Evolutionary conservation across 53 echinoderm and acorn worm species (phyloP), one percentile per base, ranked within the genome.

Genomic region (Hippasteria phrygiana): DNA sequence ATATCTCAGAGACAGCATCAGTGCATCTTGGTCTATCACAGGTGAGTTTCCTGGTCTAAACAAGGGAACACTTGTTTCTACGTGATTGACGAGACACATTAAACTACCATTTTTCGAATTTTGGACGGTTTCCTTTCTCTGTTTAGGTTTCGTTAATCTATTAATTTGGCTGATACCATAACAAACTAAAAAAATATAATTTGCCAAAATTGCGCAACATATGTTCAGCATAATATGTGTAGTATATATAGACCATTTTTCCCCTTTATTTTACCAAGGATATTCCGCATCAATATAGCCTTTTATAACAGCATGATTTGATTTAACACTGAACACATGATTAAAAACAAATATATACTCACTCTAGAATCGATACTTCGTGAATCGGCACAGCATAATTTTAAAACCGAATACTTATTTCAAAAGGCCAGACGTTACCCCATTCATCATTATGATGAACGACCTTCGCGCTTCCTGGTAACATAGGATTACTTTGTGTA

Each of bases 1-100:
- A 99, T 94, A 99, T 99, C 45, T 96, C 96, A 5, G 99, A 99
- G 72, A 99, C 99, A 10, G 99, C 99, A 11, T 99, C 99, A 1
- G 99, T 99, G 27, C 99, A 99, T 83, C 94, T 99, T 73, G 99
- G 99, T 43, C 65, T 99, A 9, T 99, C 99, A 62, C 99, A 99
- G 96, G 99, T 99, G 90, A 71, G 94, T 7, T 12, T 70, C 31
- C 32, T 12, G 18, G n/a, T n/a, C 55, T 78, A 31, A 41, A 13
- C 18, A 67, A 37, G 4, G 36, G 42, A 28, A 4, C 24, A 9
- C 2, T 8, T 20, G 41, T 10, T 1, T 11, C 46, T n/a, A n/a
- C n/a, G n/a, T n/a, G n/a, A n/a, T n/a, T n/a, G n/a, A n/a, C n/a
- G n/a, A n/a, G n/a, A n/a, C n/a, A n/a, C n/a, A n/a, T n/a, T n/a